Base-by-base conservation (phyloP, 2,797 vertebrate genomes). In the Botia almorhae region DNA sequence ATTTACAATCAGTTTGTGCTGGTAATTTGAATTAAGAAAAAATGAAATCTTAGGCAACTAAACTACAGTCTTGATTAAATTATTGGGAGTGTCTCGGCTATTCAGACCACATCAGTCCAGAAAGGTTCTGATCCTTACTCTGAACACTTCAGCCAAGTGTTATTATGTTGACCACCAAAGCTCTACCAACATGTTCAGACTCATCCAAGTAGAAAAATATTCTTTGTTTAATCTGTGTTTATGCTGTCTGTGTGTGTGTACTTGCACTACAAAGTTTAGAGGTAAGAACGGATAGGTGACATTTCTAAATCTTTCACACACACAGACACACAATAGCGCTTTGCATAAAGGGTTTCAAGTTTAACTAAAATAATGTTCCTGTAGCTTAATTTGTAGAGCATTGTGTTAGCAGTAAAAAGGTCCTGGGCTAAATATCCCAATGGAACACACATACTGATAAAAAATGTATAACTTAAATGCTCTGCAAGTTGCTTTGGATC, bases 131-230 rank as follows among this genome's bases (percentile, higher is more conserved):
- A 61, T 78, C 64, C 26, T 11, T 46, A 39, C 4, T 39, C 36
- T 5, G 6, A 36, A 56, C 60, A 70, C 13, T 14, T 56, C 65
- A 67, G n/a, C 11, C 39, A 75, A 50, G 5, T 43, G 23, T 39
- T 77, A 51, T 74, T 48, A 51, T 72, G 43, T 58, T 91, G 88
- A 89, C 91, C 89, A 88, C 83, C 74, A 89, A 85, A 29, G 10
- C 81, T 53, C 75, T 81, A 74, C 78, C 82, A 84, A 86, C 83
- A 70, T 87, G 82, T 90, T 87, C 78, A 84, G 77, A 86, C 90
- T 89, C 58, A 90, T 89, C 85, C 81, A 82, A 82, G 78, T 69
- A 77, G 68, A 78, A 21, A 61, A 76, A 48, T 23, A 39, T 74
- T 67, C 75, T 74, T 71, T 70, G 80, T 81, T 76, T 77, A 76